Evolutionary conservation across 2,797 vertebrate species (phyloP).

Genomic region (Anabacerthia variegaticeps): DNA sequence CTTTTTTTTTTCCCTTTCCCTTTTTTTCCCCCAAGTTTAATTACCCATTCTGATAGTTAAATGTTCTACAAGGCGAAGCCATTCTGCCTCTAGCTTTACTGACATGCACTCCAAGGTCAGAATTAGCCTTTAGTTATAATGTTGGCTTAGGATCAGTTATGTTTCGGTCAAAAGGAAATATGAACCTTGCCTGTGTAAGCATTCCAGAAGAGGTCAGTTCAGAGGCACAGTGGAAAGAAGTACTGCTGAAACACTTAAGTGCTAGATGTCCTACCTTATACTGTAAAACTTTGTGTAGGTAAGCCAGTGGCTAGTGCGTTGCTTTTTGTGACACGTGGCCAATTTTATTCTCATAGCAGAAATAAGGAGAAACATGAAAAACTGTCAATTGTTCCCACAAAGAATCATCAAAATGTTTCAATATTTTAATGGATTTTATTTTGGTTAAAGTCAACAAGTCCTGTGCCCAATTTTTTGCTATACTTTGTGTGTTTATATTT

Average conservation of each 20-base stretch:
- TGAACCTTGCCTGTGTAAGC: constrained; percentile 11
- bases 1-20: fast-evolving
- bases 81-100: not conserved
- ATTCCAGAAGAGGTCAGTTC: constrained; percentile 40
- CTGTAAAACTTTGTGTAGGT: not conserved
- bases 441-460: not conserved
- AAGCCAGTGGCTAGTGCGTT: not conserved
- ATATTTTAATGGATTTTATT: not conserved
- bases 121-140: not conserved
- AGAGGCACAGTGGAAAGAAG: not conserved
- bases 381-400: not conserved
- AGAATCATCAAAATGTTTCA: not conserved
- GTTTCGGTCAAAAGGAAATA: constrained; percentile 46
- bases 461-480: fast-evolving
- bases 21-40: not conserved
- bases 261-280: not conserved
- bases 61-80: not conserved
- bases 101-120: not conserved
- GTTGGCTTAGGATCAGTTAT: constrained; percentile 31
- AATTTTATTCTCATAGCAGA: not conserved
- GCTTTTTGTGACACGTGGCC: not conserved
- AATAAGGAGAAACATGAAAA: not conserved
- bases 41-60: not conserved
- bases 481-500: not conserved
- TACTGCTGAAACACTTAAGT: not conserved